Base-by-base conservation (phyloP, 2,113 vertebrate genomes). In the Desmodus rotundus region DNA sequence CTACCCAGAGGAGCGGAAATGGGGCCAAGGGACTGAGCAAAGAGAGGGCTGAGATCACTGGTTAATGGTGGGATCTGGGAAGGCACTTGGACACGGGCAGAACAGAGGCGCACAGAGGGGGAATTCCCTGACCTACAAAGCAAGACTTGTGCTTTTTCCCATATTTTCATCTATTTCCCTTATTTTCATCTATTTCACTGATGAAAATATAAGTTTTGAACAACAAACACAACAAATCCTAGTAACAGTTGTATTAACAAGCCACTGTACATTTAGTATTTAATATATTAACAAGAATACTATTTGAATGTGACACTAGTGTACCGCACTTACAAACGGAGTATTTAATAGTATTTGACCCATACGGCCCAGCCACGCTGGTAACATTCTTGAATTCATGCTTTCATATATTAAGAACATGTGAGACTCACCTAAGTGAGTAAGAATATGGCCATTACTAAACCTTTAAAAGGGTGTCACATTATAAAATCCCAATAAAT, bases 401-500 rank as follows among this genome's bases (percentile, higher is more conserved):
- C 70, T 63, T 74, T 89, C 33, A 22, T 76, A 73, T 36, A 86
- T 43, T 65, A 41, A 92, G 45, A 38, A 70, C 22, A 56, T 31
- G 52, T 87, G 6, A 82, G 22, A 45, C 6, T 81, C 43, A 45
- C 28, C 10, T 11, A 74, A 54, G 4, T 74, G 26, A 94, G 7
- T 54, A 86, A 92, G 38, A 85, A 52, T 70, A 47, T 72, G 14
- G 28, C 28, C 33, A 77, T 13, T 83, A n/a, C 67, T 36, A 65
- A 93, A 67, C 0, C 2, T 38, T 56, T n/a, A 85, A 87, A 56
- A 58, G 6, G 54, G 0, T 50, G 1, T 58, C 7, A 41, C 33
- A n/a, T 86, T 82, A 93, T 19, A 92, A 96, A 93, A 87, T 45
- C 24, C 7, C 61, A 94, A 74, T 14, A 77, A 67, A 50, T 50